A percentile compares a stretch with the other conserved stretches of the same genome.
phyloP scores from a whole-genome alignment of 2,888 invertebrate species.

The Lepidochrysops patricia region DNA sequence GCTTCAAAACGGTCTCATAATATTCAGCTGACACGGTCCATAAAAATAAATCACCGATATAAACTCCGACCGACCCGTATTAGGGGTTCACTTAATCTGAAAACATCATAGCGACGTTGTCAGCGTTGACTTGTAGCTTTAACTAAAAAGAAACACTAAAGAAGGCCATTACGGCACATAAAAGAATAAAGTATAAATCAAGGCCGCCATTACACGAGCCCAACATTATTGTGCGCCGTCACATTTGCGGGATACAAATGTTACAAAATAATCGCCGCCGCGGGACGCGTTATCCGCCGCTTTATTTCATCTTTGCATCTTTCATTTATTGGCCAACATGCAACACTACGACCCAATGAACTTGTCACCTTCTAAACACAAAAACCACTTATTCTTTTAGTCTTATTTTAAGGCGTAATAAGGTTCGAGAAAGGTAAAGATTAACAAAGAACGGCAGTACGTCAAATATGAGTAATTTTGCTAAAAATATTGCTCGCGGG shows the following conservation, averaged over 20 bases:
- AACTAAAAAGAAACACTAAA: constrained; percentile 49
- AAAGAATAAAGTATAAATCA: constrained; percentile 71
- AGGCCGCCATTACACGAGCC: constrained; percentile 58
- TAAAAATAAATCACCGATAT: constrained; percentile 27
- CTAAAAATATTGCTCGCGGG: no score
- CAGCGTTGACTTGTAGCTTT: constrained; percentile 38
- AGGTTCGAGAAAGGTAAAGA: no score
- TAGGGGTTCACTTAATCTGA: constrained; percentile 45
- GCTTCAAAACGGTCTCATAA: constrained; percentile 1
- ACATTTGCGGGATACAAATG: constrained; percentile 58
- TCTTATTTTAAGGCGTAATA: no score
- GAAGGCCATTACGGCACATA: constrained; percentile 63
- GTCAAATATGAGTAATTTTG: no score
- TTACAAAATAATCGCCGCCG: constrained; percentile 61
- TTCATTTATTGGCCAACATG: neutral
- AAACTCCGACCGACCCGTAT: constrained; percentile 27
- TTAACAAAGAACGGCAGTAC: no score
- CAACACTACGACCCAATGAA: neutral
- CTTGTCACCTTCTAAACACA: no score
- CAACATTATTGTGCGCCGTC: constrained; percentile 60
- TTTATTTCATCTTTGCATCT: constrained; percentile 22
- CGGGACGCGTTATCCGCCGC: constrained; percentile 41
- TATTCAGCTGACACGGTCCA: constrained; percentile 17
- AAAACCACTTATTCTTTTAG: no score
- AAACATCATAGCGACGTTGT: constrained; percentile 36